These are phyloP conservation scores for Lycophotia porphyrea DNA, from an alignment of 2,888 invertebrate genomes.

Conservation along the genomic window DNA sequence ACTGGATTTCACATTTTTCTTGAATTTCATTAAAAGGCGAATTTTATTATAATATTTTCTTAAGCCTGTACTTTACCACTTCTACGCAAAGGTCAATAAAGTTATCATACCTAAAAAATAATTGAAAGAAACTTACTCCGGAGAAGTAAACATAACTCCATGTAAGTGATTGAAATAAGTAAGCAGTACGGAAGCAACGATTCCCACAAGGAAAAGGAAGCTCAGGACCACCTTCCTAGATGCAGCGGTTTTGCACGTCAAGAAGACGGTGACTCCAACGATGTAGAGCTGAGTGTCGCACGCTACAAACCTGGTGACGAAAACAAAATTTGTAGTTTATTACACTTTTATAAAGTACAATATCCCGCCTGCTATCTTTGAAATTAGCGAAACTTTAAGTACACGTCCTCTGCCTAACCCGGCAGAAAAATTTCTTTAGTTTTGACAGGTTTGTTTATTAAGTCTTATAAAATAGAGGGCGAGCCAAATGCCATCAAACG, in stretches of 20 bases:
- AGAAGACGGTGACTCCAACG: conserved; percentile 65
- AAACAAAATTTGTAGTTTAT: not conserved
- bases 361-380: not conserved
- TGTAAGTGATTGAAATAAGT: conserved; percentile 56
- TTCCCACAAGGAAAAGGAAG: conserved; percentile 52
- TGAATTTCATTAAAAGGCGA: not conserved
- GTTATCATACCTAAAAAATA: not conserved
- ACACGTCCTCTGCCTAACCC: not conserved
- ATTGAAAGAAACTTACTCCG: conserved; percentile 43
- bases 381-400: not conserved
- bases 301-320: conserved; percentile 70
- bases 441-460: not conserved
- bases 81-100: not conserved
- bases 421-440: not conserved
- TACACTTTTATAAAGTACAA: not conserved
- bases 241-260: conserved; percentile 38
- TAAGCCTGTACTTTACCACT: too few relatives aligned
- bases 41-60: not conserved
- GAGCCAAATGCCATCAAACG: not conserved
- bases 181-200: conserved; percentile 48
- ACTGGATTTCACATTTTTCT: not conserved
- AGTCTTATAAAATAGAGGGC: not conserved
- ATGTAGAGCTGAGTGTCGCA: conserved; percentile 73
- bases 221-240: conserved; percentile 50
- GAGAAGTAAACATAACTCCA: conserved; percentile 26